phyloP scores from a whole-genome alignment of 2,888 invertebrate species.

The Slavum lentiscoides region DNA sequence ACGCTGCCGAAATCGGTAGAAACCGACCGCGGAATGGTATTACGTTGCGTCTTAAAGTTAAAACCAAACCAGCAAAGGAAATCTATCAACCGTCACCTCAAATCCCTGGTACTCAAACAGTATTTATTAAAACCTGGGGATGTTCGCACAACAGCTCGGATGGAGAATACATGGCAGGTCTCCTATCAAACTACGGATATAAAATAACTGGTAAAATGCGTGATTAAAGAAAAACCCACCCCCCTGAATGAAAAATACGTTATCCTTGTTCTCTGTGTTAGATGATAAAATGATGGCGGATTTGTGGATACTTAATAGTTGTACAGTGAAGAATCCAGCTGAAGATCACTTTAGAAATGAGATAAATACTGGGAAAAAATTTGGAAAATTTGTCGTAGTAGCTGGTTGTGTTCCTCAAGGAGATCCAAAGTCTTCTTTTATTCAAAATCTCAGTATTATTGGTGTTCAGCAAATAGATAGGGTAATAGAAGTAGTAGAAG shows the following conservation, averaged over 20 bases:
- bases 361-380: conserved; percentile 73
- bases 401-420: conserved; percentile 98
- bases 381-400: conserved; percentile 85
- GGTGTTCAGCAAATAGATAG: conserved; percentile 98
- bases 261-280: conserved; percentile 41
- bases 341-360: conserved; percentile 95
- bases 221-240: background rate
- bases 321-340: conserved; percentile 96
- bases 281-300: conserved; percentile 81
- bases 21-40: conserved; percentile 72
- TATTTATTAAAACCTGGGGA: conserved; percentile 94
- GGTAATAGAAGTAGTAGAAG: conserved; percentile 96
- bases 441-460: conserved; percentile 86
- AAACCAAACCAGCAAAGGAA: conserved; percentile 55
- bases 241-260: background rate
- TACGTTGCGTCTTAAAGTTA: conserved; percentile 68
- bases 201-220: conserved; percentile 66
- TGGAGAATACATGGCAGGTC: conserved; percentile 98
- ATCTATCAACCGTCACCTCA: conserved; percentile 1
- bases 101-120: conserved; percentile 72
- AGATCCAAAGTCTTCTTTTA: conserved; percentile 72
- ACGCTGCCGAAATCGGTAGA: conserved; percentile 73
- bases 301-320: conserved; percentile 94
- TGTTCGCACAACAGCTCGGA: conserved; percentile 98
- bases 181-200: conserved; percentile 86